Evolutionary conservation across 1,140 invertebrate species (phyloP).

Genomic region (Pectinophora gossypiella): DNA sequence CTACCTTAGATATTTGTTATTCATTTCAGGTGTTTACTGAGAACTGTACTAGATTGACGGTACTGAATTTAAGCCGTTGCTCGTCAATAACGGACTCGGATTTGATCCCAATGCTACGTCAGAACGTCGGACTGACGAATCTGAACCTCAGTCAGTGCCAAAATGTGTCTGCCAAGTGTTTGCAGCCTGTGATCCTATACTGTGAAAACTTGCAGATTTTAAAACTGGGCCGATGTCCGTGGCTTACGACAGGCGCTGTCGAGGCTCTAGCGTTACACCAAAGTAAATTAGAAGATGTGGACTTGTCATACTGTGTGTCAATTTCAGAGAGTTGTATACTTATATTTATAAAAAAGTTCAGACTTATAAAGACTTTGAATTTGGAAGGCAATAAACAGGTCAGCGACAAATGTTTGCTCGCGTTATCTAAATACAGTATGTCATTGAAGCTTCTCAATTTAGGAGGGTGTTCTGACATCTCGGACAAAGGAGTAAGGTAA

Average conservation of each 20-base stretch:
- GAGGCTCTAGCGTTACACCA: slow-evolving; percentile 76
- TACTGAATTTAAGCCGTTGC: slow-evolving; percentile 73
- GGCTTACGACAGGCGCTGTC: slow-evolving; percentile 76
- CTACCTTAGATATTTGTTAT: slow-evolving; percentile 30
- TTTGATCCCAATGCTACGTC: slow-evolving; percentile 68
- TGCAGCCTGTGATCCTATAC: slow-evolving; percentile 76
- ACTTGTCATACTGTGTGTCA: slow-evolving; percentile 72
- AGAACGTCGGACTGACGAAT: slow-evolving; percentile 63
- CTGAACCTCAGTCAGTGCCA: slow-evolving; percentile 76
- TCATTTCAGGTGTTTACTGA: slow-evolving; percentile 55
- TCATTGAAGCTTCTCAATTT: slow-evolving; percentile 74
- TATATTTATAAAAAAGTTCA: slow-evolving; percentile 76
- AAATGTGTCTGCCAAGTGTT: slow-evolving; percentile 73
- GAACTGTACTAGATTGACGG: slow-evolving; percentile 64
- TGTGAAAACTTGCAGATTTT: slow-evolving; percentile 73
- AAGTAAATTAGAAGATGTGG: slow-evolving; percentile 74
- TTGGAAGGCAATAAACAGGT: slow-evolving; percentile 75
- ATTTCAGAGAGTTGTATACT: slow-evolving; percentile 75
- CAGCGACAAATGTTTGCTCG: slow-evolving; percentile 73
- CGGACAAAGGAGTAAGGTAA: slow-evolving; percentile 77
- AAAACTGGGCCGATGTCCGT: slow-evolving; percentile 73
- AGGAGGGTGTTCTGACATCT: slow-evolving; percentile 72
- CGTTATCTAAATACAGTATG: slow-evolving; percentile 73
- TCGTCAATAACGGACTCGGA: slow-evolving; percentile 66
- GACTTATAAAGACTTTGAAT: slow-evolving; percentile 68